These are phyloP conservation scores for Piprites chloris DNA, from an alignment of 2,113 vertebrate species.

Conservation along the genomic window DNA sequence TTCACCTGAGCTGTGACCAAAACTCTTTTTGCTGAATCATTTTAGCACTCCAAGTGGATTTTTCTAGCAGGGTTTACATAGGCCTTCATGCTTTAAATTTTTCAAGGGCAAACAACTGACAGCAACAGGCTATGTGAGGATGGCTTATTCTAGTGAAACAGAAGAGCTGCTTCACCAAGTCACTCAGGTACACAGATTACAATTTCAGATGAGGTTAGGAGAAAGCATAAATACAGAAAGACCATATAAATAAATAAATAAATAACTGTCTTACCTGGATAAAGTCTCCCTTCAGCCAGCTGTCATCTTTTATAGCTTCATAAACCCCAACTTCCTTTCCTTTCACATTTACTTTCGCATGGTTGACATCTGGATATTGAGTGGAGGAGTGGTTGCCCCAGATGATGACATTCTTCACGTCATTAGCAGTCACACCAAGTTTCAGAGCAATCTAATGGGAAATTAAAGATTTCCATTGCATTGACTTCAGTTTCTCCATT, in stretches of 20 bases:
- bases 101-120: not conserved
- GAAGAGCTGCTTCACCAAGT: not conserved
- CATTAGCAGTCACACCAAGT: conserved; percentile 81
- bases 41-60: not conserved
- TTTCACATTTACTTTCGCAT: conserved; percentile 81
- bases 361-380: conserved; percentile 94
- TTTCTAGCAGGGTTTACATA: not conserved
- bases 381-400: conserved; percentile 99
- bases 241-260: not conserved
- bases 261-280: conserved; percentile 81
- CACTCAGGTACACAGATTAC: not conserved
- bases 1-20: not conserved
- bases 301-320: conserved; percentile 88
- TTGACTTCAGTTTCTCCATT: not conserved
- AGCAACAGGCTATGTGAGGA: not conserved
- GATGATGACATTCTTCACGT: conserved; percentile 96
- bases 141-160: not conserved
- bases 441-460: conserved; percentile 86
- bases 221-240: not conserved
- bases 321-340: conserved; percentile 83
- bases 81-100: not conserved
- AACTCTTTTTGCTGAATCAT: not conserved
- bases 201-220: not conserved
- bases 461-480: not conserved
- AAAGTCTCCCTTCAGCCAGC: conserved; percentile 92